These are phyloP conservation scores for Osmerus mordax DNA, from an alignment of 2,113 vertebrate species.

Conservation along the genomic window DNA sequence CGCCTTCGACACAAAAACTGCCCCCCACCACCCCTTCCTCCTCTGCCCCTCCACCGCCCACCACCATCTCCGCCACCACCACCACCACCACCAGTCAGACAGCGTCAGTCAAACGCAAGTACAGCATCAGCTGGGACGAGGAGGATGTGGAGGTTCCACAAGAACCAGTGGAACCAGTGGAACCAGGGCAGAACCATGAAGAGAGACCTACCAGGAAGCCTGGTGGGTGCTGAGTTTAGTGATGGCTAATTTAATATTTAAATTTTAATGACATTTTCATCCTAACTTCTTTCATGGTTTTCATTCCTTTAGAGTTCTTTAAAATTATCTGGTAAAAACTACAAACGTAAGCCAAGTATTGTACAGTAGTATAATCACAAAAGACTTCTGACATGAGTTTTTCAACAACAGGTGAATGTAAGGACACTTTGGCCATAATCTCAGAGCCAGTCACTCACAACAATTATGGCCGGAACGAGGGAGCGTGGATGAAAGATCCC, in stretches of 20 bases:
- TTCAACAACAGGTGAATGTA: slow-evolving; percentile 81
- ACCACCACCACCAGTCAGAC: slow-evolving; percentile 18
- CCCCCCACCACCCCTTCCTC: slow-evolving; percentile 13
- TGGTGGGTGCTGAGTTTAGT: slow-evolving; percentile 45
- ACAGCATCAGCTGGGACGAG: slow-evolving; percentile 65
- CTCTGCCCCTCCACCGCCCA: slow-evolving; percentile 8
- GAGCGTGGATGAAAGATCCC: slow-evolving; percentile 99
- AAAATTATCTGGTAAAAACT: too few relatives aligned
- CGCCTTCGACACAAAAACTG: slow-evolving; percentile 17
- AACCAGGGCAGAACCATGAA: slow-evolving; percentile 42
- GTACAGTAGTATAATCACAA: background rate
- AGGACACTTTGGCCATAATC: slow-evolving; percentile 93
- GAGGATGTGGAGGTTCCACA: slow-evolving; percentile 19
- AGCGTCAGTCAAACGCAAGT: slow-evolving; percentile 45
- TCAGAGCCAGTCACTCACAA: slow-evolving; percentile 90
- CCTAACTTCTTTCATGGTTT: slow-evolving; percentile 3
- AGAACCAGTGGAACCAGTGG: slow-evolving; percentile 13
- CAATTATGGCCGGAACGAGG: slow-evolving; percentile 87
- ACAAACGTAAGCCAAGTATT: too few relatives aligned
- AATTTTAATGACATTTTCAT: background rate
- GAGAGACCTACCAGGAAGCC: slow-evolving; percentile 35
- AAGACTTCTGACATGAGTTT: slow-evolving; percentile 7
- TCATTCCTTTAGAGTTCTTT: background rate
- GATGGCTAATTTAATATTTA: background rate
- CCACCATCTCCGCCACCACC: slow-evolving; percentile 25